phyloP scores from a whole-genome alignment of 2,113 vertebrate species.

The Ameiurus melas region DNA sequence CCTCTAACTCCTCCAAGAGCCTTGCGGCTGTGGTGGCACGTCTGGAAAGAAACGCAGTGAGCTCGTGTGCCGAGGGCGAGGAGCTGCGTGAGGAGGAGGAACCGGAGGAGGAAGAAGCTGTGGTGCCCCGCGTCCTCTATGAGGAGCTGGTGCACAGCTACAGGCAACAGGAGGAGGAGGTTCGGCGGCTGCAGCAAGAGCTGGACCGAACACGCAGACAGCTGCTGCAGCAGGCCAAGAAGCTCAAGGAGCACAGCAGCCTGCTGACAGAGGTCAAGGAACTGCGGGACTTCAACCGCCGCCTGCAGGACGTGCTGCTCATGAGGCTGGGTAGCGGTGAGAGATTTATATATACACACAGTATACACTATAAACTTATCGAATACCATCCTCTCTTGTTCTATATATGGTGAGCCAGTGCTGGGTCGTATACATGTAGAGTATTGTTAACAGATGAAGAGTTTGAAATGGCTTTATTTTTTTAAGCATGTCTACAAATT shows the following conservation, averaged over 20 bases:
- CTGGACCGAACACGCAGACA: constrained; percentile 93
- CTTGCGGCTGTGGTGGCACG: constrained; percentile 96
- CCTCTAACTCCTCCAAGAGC: constrained; percentile 81
- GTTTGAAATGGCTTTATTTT: not conserved
- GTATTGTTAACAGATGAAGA: constrained; percentile 2
- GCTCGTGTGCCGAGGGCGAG: constrained; percentile 73
- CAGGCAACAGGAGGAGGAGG: constrained; percentile 96
- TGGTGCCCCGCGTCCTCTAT: constrained; percentile 91
- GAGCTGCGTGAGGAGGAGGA: constrained; percentile 74
- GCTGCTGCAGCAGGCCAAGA: constrained; percentile 97
- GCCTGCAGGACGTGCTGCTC: constrained; percentile 95
- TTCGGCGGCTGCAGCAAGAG: constrained; percentile 95
- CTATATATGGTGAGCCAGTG: not conserved
- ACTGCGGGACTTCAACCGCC: constrained; percentile 97
- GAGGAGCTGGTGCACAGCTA: constrained; percentile 96
- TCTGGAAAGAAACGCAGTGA: constrained; percentile 80
- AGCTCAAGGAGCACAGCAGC: constrained; percentile 95
- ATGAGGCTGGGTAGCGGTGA: constrained; percentile 96
- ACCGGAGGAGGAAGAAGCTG: constrained; percentile 74
- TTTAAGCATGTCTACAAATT: not conserved
- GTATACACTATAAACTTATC: not conserved
- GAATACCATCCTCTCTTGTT: not conserved
- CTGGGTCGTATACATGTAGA: not conserved
- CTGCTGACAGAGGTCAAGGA: constrained; percentile 97
- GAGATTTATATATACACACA: constrained; percentile 24